These are phyloP conservation scores for Struthio camelus DNA, from an alignment of 2,113 vertebrate species.

Conservation along the genomic window DNA sequence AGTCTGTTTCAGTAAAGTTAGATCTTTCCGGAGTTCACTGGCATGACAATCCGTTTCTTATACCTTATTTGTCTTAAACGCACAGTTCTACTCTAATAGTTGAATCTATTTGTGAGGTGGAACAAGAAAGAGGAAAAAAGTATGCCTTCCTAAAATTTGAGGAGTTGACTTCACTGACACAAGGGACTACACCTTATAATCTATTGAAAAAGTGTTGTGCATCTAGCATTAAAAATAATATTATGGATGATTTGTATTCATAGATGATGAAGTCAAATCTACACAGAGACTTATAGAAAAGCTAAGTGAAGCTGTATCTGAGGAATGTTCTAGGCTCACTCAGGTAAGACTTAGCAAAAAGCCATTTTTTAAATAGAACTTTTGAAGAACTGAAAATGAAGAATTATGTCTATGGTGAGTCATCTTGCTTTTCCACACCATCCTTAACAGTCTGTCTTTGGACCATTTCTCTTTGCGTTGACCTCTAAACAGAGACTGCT, in stretches of 20 bases:
- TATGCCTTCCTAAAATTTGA: background rate
- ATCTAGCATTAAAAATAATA: background rate
- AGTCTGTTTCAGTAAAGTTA: background rate
- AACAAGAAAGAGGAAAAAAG: background rate
- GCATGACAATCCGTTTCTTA: background rate
- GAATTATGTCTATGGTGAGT: background rate
- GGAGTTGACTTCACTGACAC: background rate
- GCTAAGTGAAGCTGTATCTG: slow-evolving; percentile 78
- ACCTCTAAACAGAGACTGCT: background rate
- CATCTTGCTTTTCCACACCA: background rate
- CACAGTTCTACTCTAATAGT: background rate
- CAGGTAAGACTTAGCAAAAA: slow-evolving; percentile 68
- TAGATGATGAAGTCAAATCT: slow-evolving; percentile 70
- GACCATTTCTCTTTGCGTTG: background rate
- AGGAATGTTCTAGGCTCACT: slow-evolving; percentile 81
- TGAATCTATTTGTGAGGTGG: background rate
- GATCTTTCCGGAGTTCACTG: background rate
- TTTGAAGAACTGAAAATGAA: background rate
- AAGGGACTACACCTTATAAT: background rate
- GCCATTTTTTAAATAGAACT: background rate
- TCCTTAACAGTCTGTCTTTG: background rate
- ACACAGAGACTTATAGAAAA: slow-evolving; percentile 75
- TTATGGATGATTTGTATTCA: slow-evolving; percentile 2
- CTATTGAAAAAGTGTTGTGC: background rate
- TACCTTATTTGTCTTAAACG: background rate